Evolutionary conservation across 2,797 vertebrate species (phyloP).

Genomic region (Pseudochirops corinnae): DNA sequence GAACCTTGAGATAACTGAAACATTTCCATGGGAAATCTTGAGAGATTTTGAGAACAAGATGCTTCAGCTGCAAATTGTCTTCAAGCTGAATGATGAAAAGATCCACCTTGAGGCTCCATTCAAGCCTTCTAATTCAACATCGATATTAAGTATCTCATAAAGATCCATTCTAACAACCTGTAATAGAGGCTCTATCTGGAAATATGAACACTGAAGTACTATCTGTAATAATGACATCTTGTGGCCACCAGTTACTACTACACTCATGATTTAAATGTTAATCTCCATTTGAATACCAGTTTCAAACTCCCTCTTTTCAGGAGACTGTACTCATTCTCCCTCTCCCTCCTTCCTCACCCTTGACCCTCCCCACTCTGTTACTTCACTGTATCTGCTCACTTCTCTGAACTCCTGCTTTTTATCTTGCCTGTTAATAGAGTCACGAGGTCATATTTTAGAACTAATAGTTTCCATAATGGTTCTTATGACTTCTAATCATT

Average conservation of each 20-base stretch:
- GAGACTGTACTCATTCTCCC: neutral
- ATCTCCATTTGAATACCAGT: neutral
- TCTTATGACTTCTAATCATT: neutral
- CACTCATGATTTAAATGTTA: neutral
- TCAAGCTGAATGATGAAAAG: neutral
- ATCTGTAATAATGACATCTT: neutral
- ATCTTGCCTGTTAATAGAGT: neutral
- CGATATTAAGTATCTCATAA: neutral
- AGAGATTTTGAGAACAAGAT: neutral
- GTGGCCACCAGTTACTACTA: neutral
- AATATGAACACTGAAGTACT: neutral
- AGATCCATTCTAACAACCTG: neutral
- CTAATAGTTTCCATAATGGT: neutral
- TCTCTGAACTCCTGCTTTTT: neutral
- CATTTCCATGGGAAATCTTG: neutral
- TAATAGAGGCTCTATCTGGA: neutral
- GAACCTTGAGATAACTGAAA: constrained; percentile 6
- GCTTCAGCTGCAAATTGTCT: neutral
- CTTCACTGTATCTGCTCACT: neutral
- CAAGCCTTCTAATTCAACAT: neutral
- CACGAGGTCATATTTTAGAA: neutral
- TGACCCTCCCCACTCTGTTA: neutral
- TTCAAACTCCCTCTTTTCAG: neutral
- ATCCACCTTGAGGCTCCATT: neutral
- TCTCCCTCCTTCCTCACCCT: neutral